phyloP scores from a whole-genome alignment of 2,113 vertebrate species.

The Anthoscopus minutus region DNA sequence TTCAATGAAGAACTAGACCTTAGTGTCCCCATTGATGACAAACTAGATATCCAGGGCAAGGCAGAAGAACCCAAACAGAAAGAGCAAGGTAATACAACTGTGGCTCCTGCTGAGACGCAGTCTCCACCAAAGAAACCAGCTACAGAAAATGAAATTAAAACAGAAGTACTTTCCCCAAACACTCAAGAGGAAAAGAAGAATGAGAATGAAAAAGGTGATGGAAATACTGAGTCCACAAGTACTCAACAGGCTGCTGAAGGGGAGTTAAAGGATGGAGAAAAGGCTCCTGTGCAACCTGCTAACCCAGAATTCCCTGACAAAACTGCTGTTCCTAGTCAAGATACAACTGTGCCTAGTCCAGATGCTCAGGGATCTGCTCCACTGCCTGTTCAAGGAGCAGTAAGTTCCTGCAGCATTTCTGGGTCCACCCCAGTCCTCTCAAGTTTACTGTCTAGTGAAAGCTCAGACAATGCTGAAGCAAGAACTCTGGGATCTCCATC shows the following conservation, averaged over 20 bases:
- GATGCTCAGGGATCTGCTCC: conserved; percentile 51
- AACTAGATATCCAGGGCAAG: conserved; percentile 67
- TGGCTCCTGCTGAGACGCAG: conserved; percentile 16
- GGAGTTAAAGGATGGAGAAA: conserved; percentile 66
- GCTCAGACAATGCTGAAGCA: conserved; percentile 72
- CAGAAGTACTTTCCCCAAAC: conserved; percentile 68
- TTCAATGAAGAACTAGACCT: conserved; percentile 94
- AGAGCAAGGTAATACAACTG: conserved; percentile 55
- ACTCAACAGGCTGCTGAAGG: conserved; percentile 67
- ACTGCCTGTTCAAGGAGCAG: conserved; percentile 47
- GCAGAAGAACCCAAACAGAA: conserved; percentile 61
- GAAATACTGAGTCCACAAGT: conserved; percentile 26
- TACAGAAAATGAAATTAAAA: conserved; percentile 65
- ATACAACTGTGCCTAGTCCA: conserved; percentile 49
- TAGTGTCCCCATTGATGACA: conserved; percentile 83
- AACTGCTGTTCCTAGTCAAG: conserved; percentile 27
- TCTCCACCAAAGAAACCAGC: conserved; percentile 64
- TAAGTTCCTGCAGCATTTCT: conserved; percentile 66
- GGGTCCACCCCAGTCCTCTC: conserved; percentile 80
- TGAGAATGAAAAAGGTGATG: conserved; percentile 64
- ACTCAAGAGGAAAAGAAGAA: conserved; percentile 65
- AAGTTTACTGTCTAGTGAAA: conserved; percentile 84
- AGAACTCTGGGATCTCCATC: conserved; percentile 74
- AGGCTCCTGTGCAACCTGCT: conserved; percentile 2
- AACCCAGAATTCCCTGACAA: conserved; percentile 51